A percentile compares a stretch with the other conserved stretches of the same genome.
Evolutionary conservation across 2,797 vertebrate species (phyloP).

Genomic region (Lophius americanus): DNA sequence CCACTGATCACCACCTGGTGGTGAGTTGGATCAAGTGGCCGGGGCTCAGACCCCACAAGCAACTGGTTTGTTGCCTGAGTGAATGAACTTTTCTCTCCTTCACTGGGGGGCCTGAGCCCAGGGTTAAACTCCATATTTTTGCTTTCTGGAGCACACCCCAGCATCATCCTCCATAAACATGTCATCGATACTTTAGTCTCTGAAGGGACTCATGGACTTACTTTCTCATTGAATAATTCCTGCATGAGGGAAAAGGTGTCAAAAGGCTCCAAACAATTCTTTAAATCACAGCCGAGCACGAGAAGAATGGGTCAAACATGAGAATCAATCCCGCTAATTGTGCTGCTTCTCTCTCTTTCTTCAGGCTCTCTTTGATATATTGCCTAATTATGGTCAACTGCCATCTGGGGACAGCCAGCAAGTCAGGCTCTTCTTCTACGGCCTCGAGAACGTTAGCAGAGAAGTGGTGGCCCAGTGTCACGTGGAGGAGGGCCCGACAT

Average conservation of each 20-base stretch:
- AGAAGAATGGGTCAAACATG: not conserved
- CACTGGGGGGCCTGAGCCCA: no score
- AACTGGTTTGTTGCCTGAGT: no score
- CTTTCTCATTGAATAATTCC: no score
- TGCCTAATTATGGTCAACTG: slow-evolving; percentile 82
- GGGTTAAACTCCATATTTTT: no score
- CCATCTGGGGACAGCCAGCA: slow-evolving; percentile 80
- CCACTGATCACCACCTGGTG: no score
- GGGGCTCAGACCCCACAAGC: no score
- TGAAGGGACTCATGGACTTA: not conserved
- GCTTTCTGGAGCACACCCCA: no score
- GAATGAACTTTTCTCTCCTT: no score
- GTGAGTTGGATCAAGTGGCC: no score
- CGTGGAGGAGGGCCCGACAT: slow-evolving; percentile 88
- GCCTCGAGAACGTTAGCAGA: slow-evolving; percentile 78
- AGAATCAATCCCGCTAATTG: not conserved
- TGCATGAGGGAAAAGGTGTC: no score
- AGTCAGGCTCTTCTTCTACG: slow-evolving; percentile 86
- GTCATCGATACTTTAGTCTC: no score
- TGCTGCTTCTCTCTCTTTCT: slow-evolving; percentile 1
- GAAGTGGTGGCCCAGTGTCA: slow-evolving; percentile 79
- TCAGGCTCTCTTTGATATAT: slow-evolving; percentile 88
- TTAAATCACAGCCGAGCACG: not conserved
- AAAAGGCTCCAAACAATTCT: not conserved
- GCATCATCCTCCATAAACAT: not conserved